A percentile compares a stretch with the other conserved stretches of the same genome.
These are phyloP conservation scores for Agonum fuliginosum DNA, from an alignment of 2,888 invertebrate species.

Conservation along the genomic window DNA sequence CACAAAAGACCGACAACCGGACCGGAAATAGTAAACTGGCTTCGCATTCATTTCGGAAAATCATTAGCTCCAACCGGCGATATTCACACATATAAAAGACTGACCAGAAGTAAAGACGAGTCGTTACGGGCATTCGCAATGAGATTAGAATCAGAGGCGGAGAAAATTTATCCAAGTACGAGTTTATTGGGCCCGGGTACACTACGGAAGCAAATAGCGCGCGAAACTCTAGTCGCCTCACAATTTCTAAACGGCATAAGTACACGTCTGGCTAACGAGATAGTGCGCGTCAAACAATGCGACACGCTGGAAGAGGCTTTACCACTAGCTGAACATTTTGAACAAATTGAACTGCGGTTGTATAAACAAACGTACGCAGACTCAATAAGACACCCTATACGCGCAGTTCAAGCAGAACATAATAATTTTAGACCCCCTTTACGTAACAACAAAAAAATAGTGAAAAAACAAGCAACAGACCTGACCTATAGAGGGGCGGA, in stretches of 20 bases:
- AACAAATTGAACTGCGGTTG: neutral
- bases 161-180: too few relatives aligned
- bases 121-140: too few relatives aligned
- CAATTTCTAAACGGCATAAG: conserved; percentile 39
- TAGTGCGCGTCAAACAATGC: conserved; percentile 1
- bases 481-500: neutral
- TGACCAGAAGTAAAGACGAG: too few relatives aligned
- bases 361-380: conserved; percentile 19
- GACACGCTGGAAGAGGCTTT: conserved; percentile 38
- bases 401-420: neutral
- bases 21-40: too few relatives aligned
- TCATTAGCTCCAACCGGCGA: too few relatives aligned
- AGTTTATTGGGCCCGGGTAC: too few relatives aligned
- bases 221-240: too few relatives aligned
- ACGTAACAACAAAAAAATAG: neutral
- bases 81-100: too few relatives aligned
- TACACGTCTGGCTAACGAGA: conserved; percentile 39
- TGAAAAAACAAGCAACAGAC: neutral
- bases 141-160: too few relatives aligned
- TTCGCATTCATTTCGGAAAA: too few relatives aligned
- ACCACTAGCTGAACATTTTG: neutral
- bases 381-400: neutral
- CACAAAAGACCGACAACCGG: too few relatives aligned
- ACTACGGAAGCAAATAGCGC: too few relatives aligned
- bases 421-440: neutral